These are phyloP conservation scores for Volucella inanis DNA, from an alignment of 2,888 invertebrate genomes.

Conservation along the genomic window DNA sequence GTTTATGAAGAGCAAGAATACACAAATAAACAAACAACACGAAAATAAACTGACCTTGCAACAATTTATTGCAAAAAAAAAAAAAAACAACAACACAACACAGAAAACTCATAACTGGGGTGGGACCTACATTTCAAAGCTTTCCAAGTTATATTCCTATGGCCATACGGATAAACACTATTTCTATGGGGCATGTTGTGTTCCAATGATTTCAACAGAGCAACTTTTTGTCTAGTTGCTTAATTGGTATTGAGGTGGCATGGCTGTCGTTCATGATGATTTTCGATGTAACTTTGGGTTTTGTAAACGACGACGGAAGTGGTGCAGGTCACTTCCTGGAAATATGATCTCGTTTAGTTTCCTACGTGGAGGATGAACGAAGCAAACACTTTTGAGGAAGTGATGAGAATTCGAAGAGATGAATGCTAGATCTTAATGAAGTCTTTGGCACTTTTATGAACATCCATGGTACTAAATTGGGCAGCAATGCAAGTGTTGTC, in stretches of 20 bases:
- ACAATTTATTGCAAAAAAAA: slow-evolving; percentile 69
- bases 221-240: slow-evolving; percentile 43
- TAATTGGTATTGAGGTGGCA: slow-evolving; percentile 45
- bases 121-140: slow-evolving; percentile 35
- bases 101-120: slow-evolving; percentile 26
- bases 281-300: slow-evolving; percentile 17
- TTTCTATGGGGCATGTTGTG: slow-evolving; percentile 20
- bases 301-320: slow-evolving; percentile 27
- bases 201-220: slow-evolving; percentile 27
- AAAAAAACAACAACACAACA: too few species aligned
- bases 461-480: too few species aligned
- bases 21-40: slow-evolving; percentile 55
- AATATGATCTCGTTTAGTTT: slow-evolving; percentile 28
- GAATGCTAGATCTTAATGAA: too few species aligned
- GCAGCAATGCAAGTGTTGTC: too few species aligned
- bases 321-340: slow-evolving; percentile 58
- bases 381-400: too few species aligned
- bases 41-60: slow-evolving; percentile 71
- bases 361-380: too few species aligned
- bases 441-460: too few species aligned
- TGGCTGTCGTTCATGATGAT: slow-evolving; percentile 11
- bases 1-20: slow-evolving; percentile 43
- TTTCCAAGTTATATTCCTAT: background rate
- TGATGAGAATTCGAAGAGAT: too few species aligned
- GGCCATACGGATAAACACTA: background rate